phyloP scores from a whole-genome alignment of 2,113 vertebrate genomes.

The Xiphophorus hellerii region DNA sequence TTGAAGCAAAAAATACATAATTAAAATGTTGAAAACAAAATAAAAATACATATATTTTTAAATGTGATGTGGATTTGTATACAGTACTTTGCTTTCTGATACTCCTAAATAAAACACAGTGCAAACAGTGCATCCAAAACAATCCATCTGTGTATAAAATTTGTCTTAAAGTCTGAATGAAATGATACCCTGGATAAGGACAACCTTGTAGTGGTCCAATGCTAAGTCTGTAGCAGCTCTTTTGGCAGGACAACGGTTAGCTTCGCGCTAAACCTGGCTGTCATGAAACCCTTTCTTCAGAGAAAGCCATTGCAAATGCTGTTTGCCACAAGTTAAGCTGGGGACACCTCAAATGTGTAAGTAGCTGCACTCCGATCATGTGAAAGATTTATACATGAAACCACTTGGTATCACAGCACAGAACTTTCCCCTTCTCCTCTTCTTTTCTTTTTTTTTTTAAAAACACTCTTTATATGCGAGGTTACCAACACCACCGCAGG shows the following conservation, averaged over 20 bases:
- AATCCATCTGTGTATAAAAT: background rate
- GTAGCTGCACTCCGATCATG: constrained; percentile 32
- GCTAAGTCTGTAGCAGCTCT: too few relatives aligned
- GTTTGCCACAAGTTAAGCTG: background rate
- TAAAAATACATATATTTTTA: too few relatives aligned
- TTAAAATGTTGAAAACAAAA: too few relatives aligned
- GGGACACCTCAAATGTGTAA: too few relatives aligned
- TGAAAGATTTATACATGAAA: constrained; percentile 50
- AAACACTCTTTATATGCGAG: constrained; percentile 40
- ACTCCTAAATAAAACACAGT: background rate
- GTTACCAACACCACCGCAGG: constrained; percentile 74
- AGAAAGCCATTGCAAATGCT: background rate
- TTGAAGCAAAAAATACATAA: too few relatives aligned
- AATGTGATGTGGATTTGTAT: too few relatives aligned
- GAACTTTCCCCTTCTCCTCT: constrained; percentile 32
- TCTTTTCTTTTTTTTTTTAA: constrained; percentile 4
- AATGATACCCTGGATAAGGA: background rate
- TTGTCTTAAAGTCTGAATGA: background rate
- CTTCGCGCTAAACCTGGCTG: background rate
- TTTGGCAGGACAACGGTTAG: background rate
- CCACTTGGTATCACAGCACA: constrained; percentile 20
- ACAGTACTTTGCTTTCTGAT: too few relatives aligned
- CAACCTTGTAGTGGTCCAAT: too few relatives aligned
- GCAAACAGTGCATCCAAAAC: background rate
- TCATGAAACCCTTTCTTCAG: background rate